Base-by-base conservation (phyloP, 2,797 vertebrate genomes). In the Trematocara caparti region DNA sequence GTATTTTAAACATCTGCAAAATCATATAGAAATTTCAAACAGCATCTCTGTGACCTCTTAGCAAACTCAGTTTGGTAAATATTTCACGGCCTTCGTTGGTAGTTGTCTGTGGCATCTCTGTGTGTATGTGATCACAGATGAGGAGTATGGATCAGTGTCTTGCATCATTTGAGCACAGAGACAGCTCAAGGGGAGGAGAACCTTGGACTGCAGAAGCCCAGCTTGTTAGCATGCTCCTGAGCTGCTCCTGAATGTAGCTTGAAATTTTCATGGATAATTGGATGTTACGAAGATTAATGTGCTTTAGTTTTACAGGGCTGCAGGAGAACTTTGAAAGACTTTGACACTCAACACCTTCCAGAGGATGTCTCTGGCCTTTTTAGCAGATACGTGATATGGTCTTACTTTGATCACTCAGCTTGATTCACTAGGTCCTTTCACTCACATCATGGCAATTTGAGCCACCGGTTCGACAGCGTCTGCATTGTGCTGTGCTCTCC, bases 231-330 rank as follows among this genome's bases (percentile, higher is more conserved):
- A 83, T 82, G 83, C 87, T 45, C 75, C 78, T 27, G 57, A 66
- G 64, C 4, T 6, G 57, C 45, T 53, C 73, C 75, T 30, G 81
- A 79, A 81, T 14, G 49, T 50, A 55, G 81, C 84, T 87, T 87
- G 84, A 89, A 85, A 78, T 86, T 79, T 87, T 90, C 80, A 78
- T 40, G 30, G 78, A 90, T 92, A 91, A 91, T 90, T 91, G 82
- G 79, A 75, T 78, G 77, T 88, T 86, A 91, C 87, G 88, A 93
- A 88, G 87, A 93, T 90, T 81, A 92, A 92, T 89, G 81, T 73
- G 85, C 62, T 32, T 88, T 84, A 32, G 84, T 86, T 82, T 83
- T 78, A 64, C 73, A 7, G 62, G 81, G 71, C 80, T 5, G 17
- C 48, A 10, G 76, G 48, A 47, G 80, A 73, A 47, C n/a, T 1